A percentile compares a stretch with the other conserved stretches of the same genome.
These are phyloP conservation scores for Odontocolon sp. DNA, from an alignment of 2,888 invertebrate species.

Conservation along the genomic window DNA sequence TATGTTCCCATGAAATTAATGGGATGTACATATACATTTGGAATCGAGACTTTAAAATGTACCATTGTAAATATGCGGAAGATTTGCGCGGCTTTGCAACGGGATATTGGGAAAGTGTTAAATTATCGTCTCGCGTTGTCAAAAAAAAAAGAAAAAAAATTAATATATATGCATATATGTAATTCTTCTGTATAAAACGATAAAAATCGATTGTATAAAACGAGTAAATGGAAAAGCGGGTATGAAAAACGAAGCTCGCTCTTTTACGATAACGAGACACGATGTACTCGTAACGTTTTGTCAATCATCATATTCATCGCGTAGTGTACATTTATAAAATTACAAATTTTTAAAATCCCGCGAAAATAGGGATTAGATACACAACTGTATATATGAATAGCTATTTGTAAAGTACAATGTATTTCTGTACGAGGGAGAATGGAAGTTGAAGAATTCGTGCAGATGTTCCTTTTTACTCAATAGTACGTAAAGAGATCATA, in stretches of 20 bases:
- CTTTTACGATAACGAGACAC: conserved; percentile 13
- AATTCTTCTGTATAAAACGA: conserved; percentile 35
- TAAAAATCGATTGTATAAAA: not conserved
- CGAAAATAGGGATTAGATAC: not conserved
- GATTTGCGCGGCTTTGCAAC: conserved; percentile 1
- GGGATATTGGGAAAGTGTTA: not conserved
- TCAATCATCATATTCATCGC: conserved; percentile 20
- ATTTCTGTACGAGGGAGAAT: conserved; percentile 16
- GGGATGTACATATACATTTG: not conserved
- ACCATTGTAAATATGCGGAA: conserved; percentile 47
- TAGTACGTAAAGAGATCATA: not conserved
- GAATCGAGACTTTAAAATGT: not conserved
- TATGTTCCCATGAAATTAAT: not conserved
- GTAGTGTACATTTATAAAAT: conserved; percentile 7
- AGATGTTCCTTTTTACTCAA: conserved; percentile 42
- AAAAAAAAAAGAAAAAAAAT: conserved; percentile 20
- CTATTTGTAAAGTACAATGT: conserved; percentile 42
- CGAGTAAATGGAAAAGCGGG: not conserved
- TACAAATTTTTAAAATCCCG: not conserved
- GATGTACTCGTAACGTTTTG: conserved; percentile 2
- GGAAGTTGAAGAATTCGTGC: conserved; percentile 45
- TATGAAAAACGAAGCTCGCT: conserved; percentile 22
- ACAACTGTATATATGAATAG: conserved; percentile 40
- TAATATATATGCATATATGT: conserved; percentile 28
- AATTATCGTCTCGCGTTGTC: conserved; percentile 25